phyloP scores from a whole-genome alignment of 2,797 vertebrate species.

The Mus caroli region DNA sequence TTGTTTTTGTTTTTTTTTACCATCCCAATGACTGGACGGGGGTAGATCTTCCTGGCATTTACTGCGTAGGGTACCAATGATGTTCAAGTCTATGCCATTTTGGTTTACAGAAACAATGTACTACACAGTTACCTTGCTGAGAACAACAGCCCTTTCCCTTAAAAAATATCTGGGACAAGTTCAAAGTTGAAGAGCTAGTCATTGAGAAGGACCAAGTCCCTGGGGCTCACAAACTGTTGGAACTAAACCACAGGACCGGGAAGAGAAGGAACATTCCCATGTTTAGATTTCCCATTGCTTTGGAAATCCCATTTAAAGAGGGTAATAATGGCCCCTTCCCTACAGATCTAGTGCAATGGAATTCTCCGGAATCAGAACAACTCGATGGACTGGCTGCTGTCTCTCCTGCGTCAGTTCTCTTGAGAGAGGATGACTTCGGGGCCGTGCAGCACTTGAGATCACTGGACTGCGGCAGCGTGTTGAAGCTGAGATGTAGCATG shows the following conservation, averaged over 20 bases:
- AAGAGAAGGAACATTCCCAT: background rate
- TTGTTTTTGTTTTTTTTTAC: background rate
- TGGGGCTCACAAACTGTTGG: background rate
- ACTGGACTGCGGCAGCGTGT: background rate
- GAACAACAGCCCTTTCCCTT: background rate
- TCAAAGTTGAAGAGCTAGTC: background rate
- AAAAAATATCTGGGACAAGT: background rate
- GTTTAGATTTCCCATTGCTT: background rate
- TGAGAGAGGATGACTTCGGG: conserved; percentile 58
- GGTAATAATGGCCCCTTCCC: background rate
- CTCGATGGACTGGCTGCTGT: conserved; percentile 37
- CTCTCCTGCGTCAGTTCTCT: conserved; percentile 41
- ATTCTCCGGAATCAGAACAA: conserved; percentile 56
- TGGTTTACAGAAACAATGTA: background rate
- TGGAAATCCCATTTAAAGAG: background rate
- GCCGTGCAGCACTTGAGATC: background rate
- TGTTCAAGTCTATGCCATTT: background rate
- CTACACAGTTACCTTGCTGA: background rate
- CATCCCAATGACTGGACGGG: background rate
- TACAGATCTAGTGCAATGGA: conserved; percentile 84
- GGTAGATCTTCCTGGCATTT: background rate
- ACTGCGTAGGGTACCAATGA: background rate
- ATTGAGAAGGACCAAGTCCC: background rate
- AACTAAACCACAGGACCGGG: background rate
- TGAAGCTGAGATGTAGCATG: background rate